Percentiles rank a stretch among this genome's conserved stretches.
Evolutionary conservation across 1,140 invertebrate genomes (phyloP).

Genomic region (Sitophilus oryzae): DNA sequence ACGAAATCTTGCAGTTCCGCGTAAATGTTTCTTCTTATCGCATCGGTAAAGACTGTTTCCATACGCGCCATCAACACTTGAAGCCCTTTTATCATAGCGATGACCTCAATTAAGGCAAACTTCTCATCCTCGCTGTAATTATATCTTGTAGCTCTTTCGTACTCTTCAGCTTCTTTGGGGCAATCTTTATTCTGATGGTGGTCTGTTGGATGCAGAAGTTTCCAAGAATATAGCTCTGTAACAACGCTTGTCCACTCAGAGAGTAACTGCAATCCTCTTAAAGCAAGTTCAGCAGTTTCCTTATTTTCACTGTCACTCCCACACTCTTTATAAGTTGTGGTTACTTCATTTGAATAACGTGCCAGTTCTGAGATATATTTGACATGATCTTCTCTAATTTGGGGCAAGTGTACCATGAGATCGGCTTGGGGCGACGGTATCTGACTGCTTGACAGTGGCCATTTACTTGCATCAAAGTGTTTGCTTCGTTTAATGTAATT

Average conservation of each 20-base stretch:
- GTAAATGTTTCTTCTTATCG: slow-evolving; percentile 92
- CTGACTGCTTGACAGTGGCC: slow-evolving; percentile 82
- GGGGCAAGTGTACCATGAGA: slow-evolving; percentile 90
- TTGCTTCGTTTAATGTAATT: slow-evolving; percentile 95
- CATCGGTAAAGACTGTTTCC: slow-evolving; percentile 96
- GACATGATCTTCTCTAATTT: slow-evolving; percentile 94
- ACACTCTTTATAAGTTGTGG: slow-evolving; percentile 89
- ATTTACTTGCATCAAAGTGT: slow-evolving; percentile 87
- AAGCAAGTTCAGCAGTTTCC: slow-evolving; percentile 84
- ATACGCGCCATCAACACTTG: slow-evolving; percentile 96
- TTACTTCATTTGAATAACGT: slow-evolving; percentile 90
- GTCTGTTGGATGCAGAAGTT: slow-evolving; percentile 95
- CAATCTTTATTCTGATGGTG: slow-evolving; percentile 94
- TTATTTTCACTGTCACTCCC: slow-evolving; percentile 89
- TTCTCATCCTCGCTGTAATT: slow-evolving; percentile 98
- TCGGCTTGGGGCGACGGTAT: slow-evolving; percentile 88
- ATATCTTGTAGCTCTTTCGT: slow-evolving; percentile 95
- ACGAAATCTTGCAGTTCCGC: slow-evolving; percentile 97
- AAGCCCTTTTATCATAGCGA: slow-evolving; percentile 98
- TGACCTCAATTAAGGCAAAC: slow-evolving; percentile 96
- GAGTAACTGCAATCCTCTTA: slow-evolving; percentile 86
- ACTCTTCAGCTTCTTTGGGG: slow-evolving; percentile 96
- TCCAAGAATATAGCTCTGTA: slow-evolving; percentile 97
- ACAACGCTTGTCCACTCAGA: slow-evolving; percentile 97
- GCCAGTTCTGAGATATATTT: slow-evolving; percentile 96